Base-by-base conservation (phyloP, 92 coral and sea anemone species). In the Paramuricea clavata region DNA sequence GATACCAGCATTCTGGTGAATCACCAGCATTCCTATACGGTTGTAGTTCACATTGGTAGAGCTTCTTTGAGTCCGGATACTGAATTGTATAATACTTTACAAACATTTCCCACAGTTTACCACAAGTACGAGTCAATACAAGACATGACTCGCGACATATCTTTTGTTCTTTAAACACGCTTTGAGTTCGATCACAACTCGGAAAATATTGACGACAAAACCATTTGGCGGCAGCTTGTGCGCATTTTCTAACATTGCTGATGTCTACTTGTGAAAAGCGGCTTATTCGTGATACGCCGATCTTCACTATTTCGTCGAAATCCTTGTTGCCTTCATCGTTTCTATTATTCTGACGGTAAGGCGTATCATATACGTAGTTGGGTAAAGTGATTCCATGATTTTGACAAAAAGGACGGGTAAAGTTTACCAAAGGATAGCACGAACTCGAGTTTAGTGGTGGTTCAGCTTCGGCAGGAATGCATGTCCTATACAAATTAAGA, bases 1-100 rank as follows among this genome's bases (percentile, higher is more conserved):
- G 25, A 23, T 61, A 61, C 69, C 69, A 61, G 25, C 69, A 61
- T n/a, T n/a, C n/a, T n/a, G n/a, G n/a, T n/a, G n/a, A n/a, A n/a
- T n/a, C n/a, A n/a, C n/a, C n/a, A n/a, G n/a, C n/a, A n/a, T n/a
- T n/a, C n/a, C n/a, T n/a, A n/a, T n/a, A n/a, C n/a, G n/a, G n/a
- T n/a, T n/a, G 69, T 25, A 61, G 12, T 23, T 61, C 69, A 23
- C 27, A 61, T 1, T 22, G 0, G 26, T 61, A 1, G 16, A 12
- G 10, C 21, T 61, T 61, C 33, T 1, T 61, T 12, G 0, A 12
- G 21, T 61, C 1, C 11, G 69, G 69, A 12, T 12, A 22, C 12
- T 23, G 30, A 61, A 28, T 28, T 28, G 21, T 0, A 22, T 0
- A 61, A 12, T 12, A 3, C 3, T 61, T 12, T 28, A 12, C 25